A percentile compares a stretch with the other conserved stretches of the same genome.
These are phyloP conservation scores for Phyllotreta cruciferae DNA, from an alignment of 2,888 invertebrate species.

Conservation along the genomic window DNA sequence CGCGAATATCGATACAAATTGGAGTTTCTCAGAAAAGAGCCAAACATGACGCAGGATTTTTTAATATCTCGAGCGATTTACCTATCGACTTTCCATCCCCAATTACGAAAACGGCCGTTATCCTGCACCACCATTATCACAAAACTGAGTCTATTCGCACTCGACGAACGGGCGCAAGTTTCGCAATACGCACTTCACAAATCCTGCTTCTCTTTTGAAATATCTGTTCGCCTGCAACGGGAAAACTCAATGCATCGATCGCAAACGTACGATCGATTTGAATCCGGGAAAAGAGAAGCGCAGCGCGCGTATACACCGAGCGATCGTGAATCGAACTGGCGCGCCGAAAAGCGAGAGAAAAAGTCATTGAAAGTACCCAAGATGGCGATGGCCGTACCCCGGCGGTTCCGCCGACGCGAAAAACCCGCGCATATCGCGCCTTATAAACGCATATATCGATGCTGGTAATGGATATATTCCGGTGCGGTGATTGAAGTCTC, in stretches of 20 bases:
- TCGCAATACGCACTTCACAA: slow-evolving; percentile 9
- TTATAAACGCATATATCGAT: slow-evolving; percentile 41
- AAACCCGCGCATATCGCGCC: slow-evolving; percentile 48
- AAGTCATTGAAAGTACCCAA: slow-evolving; percentile 54
- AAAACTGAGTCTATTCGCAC: slow-evolving; percentile 49
- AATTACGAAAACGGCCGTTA: slow-evolving; percentile 49
- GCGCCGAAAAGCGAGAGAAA: slow-evolving; percentile 29
- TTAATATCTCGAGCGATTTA: slow-evolving; percentile 43
- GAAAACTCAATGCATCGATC: slow-evolving; percentile 39
- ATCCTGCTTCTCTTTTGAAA: no score
- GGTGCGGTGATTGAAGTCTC: no score
- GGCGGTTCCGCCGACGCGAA: slow-evolving; percentile 48
- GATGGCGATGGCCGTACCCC: slow-evolving; percentile 52
- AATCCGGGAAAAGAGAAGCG: slow-evolving; percentile 17
- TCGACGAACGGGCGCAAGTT: slow-evolving; percentile 44
- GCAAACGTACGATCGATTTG: slow-evolving; percentile 43
- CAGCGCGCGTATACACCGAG: slow-evolving; percentile 2
- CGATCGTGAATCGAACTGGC: slow-evolving; percentile 22
- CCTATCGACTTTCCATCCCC: slow-evolving; percentile 57
- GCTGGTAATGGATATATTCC: not conserved
- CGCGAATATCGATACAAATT: no score
- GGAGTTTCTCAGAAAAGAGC: no score
- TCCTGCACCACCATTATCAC: slow-evolving; percentile 59
- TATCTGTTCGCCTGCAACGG: slow-evolving; percentile 11
- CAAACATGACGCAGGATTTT: no score